phyloP scores from a whole-genome alignment of 2,888 invertebrate genomes.

The Ophonus ardosiacus region DNA sequence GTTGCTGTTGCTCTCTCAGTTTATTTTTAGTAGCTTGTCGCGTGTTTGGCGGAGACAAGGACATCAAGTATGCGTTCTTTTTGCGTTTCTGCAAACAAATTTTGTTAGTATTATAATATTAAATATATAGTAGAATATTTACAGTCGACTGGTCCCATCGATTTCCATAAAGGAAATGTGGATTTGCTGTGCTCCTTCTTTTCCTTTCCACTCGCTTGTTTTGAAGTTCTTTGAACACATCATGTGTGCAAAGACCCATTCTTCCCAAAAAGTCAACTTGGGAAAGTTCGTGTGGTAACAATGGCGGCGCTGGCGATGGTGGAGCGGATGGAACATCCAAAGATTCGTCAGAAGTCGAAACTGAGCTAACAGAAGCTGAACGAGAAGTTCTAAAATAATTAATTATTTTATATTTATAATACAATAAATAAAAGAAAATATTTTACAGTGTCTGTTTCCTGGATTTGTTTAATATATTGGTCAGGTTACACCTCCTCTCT shows the following conservation, averaged over 20 bases:
- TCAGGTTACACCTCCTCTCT: slow-evolving; percentile 72
- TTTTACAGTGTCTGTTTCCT: slow-evolving; percentile 71
- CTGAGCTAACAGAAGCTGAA: slow-evolving; percentile 71
- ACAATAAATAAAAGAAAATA: neutral
- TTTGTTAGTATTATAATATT: slow-evolving; percentile 28
- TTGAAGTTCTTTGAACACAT: slow-evolving; percentile 76
- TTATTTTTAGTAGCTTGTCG: slow-evolving; percentile 74
- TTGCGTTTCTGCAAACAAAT: slow-evolving; percentile 75
- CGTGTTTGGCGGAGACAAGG: slow-evolving; percentile 77
- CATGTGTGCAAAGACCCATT: slow-evolving; percentile 76
- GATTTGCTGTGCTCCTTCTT: slow-evolving; percentile 78
- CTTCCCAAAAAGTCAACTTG: slow-evolving; percentile 75
- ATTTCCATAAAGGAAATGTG: slow-evolving; percentile 78
- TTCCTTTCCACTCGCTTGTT: slow-evolving; percentile 78
- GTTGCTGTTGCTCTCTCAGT: slow-evolving; percentile 69
- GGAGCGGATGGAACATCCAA: slow-evolving; percentile 69
- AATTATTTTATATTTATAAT: slow-evolving; percentile 13
- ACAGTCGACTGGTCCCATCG: slow-evolving; percentile 59
- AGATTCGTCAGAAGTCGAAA: slow-evolving; percentile 73
- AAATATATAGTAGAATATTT: slow-evolving; percentile 5
- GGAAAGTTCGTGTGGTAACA: slow-evolving; percentile 72
- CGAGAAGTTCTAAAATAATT: slow-evolving; percentile 68
- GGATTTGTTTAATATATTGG: slow-evolving; percentile 72
- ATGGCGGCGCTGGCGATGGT: slow-evolving; percentile 70
- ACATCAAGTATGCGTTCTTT: slow-evolving; percentile 75